A percentile compares a stretch with the other conserved stretches of the same genome.
phyloP scores from a whole-genome alignment of 1,140 invertebrate species.

The Globodera ellingtonae region DNA sequence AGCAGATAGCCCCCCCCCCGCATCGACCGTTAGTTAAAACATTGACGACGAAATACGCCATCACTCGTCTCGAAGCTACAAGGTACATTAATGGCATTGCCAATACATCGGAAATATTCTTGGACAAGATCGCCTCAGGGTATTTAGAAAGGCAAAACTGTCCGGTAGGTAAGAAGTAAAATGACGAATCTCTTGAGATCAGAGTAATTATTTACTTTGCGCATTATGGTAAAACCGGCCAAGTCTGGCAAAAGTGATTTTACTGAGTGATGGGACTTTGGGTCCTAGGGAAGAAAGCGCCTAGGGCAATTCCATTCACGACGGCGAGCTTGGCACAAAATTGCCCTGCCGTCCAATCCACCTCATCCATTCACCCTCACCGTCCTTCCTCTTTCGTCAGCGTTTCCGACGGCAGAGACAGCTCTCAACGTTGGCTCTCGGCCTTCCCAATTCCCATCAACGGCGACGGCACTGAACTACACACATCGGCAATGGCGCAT shows the following conservation, averaged over 20 bases:
- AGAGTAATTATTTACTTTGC: not conserved
- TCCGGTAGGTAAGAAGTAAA: no score
- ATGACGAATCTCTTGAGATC: no score
- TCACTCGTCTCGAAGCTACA: no score
- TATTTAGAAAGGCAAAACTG: no score
- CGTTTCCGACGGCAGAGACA: not conserved
- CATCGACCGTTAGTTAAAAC: not conserved
- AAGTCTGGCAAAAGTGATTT: not conserved
- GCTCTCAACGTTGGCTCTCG: slow-evolving; percentile 1
- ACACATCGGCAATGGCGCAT: not conserved
- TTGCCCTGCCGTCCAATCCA: not conserved
- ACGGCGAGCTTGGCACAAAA: not conserved
- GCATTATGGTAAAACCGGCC: not conserved
- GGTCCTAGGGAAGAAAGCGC: not conserved
- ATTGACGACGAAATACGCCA: not conserved
- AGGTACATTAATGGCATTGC: no score
- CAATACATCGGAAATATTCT: no score
- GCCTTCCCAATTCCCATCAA: not conserved
- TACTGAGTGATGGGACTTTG: not conserved
- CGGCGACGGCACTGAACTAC: slow-evolving; percentile 1
- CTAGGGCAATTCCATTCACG: not conserved
- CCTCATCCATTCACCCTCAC: not conserved
- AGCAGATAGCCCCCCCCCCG: not conserved
- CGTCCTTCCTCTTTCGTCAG: not conserved
- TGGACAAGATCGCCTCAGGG: no score